Evolutionary conservation across 2,888 invertebrate species (phyloP), one percentile per base, ranked within the genome.

Genomic region (Glaucopsyche alexis): DNA sequence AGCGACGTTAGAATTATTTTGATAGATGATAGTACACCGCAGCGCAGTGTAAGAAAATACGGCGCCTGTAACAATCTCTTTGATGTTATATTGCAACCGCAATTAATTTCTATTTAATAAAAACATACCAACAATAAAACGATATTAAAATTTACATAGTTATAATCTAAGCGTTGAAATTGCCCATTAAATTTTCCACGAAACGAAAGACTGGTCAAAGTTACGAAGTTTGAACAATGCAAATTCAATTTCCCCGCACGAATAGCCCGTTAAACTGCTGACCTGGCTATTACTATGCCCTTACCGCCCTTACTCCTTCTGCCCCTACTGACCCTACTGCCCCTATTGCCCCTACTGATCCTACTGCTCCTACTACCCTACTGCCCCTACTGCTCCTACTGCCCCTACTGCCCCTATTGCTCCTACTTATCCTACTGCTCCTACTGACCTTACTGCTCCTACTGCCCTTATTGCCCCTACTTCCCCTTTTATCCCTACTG

Each of bases 161-260:
- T 72, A 75, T 72, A 38, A 52, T 73, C 73, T 75, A 76, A 74
- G 74, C 75, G 74, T 49, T 38, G 78, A 75, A 79, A 78, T 77
- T 76, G 74, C 76, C 72, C 78, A 76, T 79, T 29, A 78, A 78
- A 79, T 78, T 78, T 76, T 75, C 78, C 74, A 76, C 72, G 74
- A 75, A 79, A 78, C 76, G 29, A 75, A 76, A 76, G 78, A 75
- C 78, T 73, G 75, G 79, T 76, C 75, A 75, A 77, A 79, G 78
- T 78, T 78, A 75, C 75, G 77, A 76, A 78, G 76, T 78, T 77
- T 77, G 76, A 76, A 79, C 78, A 80, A 79, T 78, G 79, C 78
- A 80, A 79, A 80, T 79, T 79, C 78, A 79, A 80, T 80, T 79
- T 78, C 74, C 77, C 73, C 76, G 74, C 77, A 76, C 77, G 79